Evolutionary conservation across 2,797 vertebrate genomes (phyloP), one percentile per base, ranked within the genome.

Genomic region (Pangasius mekongensis): DNA sequence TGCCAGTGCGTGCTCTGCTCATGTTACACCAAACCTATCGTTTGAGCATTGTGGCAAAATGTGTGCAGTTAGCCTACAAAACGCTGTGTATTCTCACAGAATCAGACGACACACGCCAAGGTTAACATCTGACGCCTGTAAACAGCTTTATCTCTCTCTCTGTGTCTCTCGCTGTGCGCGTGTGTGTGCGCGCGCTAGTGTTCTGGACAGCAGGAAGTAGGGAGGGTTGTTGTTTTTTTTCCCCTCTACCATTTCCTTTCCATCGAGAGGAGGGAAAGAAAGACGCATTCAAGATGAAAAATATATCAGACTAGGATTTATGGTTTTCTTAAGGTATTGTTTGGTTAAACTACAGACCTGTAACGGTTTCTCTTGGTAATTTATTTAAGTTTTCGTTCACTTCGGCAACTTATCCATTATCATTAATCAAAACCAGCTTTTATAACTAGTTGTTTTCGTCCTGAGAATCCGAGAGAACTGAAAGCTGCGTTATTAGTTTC

Each of bases 191-290:
- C 2, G 30, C 2, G 60, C 14, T 6, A 43, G 76, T 30, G 83
- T 80, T 60, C 69, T 90, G 90, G 93, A 87, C 91, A 94, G 89
- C 95, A 95, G 95, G 94, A 95, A 95, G 94, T 94, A 89, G 89
- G 87, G 92, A 92, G 86, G 87, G 49, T 93, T 8, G 43, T 8
- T 47, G 43, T 47, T 47, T 47, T 47, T 47, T 92, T 87, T 92
- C 89, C 91, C 93, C 91, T 92, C 83, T 81, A 87, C 73, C 83
- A 88, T 94, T 62, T n/a, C 58, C 58, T 58, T 62, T 43, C 36
- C 90, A 92, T 88, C 81, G 87, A 89, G 87, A 54, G 30, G 56
- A 74, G 60, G 20, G n/a, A 13, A 20, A 39, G 64, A 66, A 49
- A 60, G 16, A 54, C 33, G 83, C 83, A 49, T 36, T n/a, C 62